A percentile compares a stretch with the other conserved stretches of the same genome.
These are phyloP conservation scores for Agrilus planipennis DNA, from an alignment of 1,140 invertebrate genomes.

Conservation along the genomic window DNA sequence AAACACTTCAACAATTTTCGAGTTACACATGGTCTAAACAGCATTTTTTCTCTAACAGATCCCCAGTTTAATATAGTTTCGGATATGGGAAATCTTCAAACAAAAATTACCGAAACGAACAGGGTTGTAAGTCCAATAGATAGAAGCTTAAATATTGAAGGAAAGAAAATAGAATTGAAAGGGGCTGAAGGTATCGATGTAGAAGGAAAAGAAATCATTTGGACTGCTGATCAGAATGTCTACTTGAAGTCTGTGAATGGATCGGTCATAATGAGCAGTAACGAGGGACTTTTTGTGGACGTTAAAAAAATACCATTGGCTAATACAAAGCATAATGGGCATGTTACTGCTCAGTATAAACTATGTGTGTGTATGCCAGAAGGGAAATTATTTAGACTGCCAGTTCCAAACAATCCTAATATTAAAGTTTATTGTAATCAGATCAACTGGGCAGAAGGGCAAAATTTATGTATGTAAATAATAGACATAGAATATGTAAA, in stretches of 20 bases:
- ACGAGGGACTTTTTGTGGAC: slow-evolving; percentile 59
- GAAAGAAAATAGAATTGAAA: slow-evolving; percentile 42
- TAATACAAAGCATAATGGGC: slow-evolving; percentile 36
- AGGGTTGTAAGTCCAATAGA: slow-evolving; percentile 61
- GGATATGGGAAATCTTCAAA: slow-evolving; percentile 53
- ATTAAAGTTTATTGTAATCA: slow-evolving; percentile 50
- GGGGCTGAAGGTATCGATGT: slow-evolving; percentile 56
- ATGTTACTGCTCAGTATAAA: slow-evolving; percentile 55
- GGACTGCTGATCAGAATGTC: slow-evolving; percentile 69
- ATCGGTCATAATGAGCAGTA: slow-evolving; percentile 55
- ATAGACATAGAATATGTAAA: no score
- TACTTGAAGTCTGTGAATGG: slow-evolving; percentile 68
- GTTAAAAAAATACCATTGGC: slow-evolving; percentile 59
- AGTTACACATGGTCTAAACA: slow-evolving; percentile 35
- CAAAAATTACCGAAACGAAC: slow-evolving; percentile 56
- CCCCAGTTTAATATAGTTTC: slow-evolving; percentile 58
- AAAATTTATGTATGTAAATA: slow-evolving; percentile 61
- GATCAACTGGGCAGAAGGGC: slow-evolving; percentile 45
- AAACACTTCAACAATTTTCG: slow-evolving; percentile 54
- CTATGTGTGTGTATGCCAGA: slow-evolving; percentile 79
- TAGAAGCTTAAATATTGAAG: slow-evolving; percentile 51
- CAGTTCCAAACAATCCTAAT: slow-evolving; percentile 33
- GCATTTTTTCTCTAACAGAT: slow-evolving; percentile 60
- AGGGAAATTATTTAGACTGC: slow-evolving; percentile 67
- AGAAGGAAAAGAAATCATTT: slow-evolving; percentile 46